phyloP scores from a whole-genome alignment of 1,140 invertebrate genomes.

The Heliconius himera region DNA sequence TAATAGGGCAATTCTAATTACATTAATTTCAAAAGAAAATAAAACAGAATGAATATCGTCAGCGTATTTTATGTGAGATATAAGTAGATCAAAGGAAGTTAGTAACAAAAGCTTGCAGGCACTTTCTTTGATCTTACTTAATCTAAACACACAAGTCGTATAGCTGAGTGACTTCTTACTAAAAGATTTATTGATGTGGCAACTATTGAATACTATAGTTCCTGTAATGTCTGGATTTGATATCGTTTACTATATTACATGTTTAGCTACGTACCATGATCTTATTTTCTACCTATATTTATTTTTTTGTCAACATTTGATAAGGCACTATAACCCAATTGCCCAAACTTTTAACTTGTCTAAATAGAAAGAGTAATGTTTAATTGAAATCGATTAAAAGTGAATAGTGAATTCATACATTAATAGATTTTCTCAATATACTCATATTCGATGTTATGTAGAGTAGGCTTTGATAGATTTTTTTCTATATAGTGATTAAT shows the following conservation, averaged over 20 bases:
- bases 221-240: background rate
- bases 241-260: background rate
- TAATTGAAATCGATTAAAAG: too few species aligned
- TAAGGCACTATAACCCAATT: too few species aligned
- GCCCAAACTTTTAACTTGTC: too few species aligned
- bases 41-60: background rate
- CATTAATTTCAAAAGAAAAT: background rate
- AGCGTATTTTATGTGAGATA: conserved; percentile 5
- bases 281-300: too few species aligned
- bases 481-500: too few species aligned
- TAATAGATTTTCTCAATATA: too few species aligned
- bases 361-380: too few species aligned
- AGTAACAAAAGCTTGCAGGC: conserved; percentile 5
- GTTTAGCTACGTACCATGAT: background rate
- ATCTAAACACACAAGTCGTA: background rate
- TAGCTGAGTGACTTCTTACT: conserved; percentile 2
- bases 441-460: too few species aligned
- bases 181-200: conserved; percentile 6
- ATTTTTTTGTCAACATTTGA: too few species aligned
- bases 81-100: conserved; percentile 10
- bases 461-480: too few species aligned
- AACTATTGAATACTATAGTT: background rate
- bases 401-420: too few species aligned
- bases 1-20: background rate
- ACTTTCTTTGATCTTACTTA: conserved; percentile 8